A percentile compares a stretch with the other conserved stretches of the same genome.
Evolutionary conservation across 2,797 vertebrate species (phyloP).

Genomic region (Eospalax fontanierii): DNA sequence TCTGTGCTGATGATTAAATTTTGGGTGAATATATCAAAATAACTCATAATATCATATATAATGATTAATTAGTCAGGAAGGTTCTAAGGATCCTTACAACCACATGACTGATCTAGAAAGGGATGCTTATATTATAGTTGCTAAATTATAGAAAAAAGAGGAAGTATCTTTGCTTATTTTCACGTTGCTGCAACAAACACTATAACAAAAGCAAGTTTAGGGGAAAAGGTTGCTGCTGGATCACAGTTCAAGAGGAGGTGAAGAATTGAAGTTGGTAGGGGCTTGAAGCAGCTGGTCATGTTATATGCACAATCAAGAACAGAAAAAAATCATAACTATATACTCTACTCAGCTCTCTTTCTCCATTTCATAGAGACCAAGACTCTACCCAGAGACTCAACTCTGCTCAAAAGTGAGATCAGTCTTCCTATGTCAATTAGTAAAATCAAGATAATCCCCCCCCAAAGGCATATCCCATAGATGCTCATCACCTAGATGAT

Average conservation of each 20-base stretch:
- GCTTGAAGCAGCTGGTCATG: neutral
- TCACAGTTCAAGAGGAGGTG: neutral
- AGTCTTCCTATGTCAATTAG: neutral
- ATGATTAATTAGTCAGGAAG: neutral
- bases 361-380: no score
- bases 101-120: neutral
- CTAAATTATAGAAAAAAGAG: neutral
- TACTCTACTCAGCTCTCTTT: neutral
- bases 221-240: neutral
- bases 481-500: neutral
- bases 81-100: neutral
- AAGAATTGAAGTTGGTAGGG: neutral
- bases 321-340: neutral
- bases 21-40: neutral
- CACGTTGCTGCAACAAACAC: neutral
- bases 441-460: neutral
- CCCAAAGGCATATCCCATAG: no score
- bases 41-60: neutral
- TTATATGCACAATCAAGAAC: no score
- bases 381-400: neutral
- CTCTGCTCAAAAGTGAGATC: neutral
- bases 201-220: neutral
- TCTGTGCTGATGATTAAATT: neutral
- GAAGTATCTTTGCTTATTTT: neutral
- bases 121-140: neutral